Evolutionary conservation across 2,113 vertebrate genomes (phyloP).

Genomic region (Dicrurus megarhynchus): DNA sequence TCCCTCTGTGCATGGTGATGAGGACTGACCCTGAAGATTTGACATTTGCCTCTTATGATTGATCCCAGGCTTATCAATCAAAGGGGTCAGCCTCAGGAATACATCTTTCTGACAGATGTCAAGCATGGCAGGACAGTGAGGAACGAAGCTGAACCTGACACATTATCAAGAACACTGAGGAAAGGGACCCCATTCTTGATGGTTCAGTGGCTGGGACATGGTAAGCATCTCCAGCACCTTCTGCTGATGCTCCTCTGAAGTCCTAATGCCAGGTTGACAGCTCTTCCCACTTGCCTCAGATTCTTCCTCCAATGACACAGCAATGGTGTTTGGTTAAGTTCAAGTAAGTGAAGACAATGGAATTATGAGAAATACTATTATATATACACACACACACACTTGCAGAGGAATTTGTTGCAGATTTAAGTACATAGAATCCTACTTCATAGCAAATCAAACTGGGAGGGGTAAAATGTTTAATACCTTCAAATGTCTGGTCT

Average conservation of each 20-base stretch:
- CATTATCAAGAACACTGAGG: background rate
- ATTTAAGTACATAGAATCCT: background rate
- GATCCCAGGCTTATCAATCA: background rate
- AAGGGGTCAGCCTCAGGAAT: background rate
- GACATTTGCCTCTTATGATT: background rate
- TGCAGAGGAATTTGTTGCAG: background rate
- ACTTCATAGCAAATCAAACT: background rate
- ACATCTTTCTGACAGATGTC: background rate
- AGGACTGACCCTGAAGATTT: background rate
- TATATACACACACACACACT: fast-evolving
- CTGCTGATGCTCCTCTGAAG: background rate
- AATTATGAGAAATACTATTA: background rate
- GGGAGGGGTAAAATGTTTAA: background rate
- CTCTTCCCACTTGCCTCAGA: background rate
- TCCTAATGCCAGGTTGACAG: background rate
- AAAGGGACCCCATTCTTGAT: background rate
- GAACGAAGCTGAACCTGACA: background rate
- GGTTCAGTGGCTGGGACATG: background rate
- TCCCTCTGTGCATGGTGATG: background rate
- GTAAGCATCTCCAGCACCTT: background rate
- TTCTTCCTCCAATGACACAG: background rate
- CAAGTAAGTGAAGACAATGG: background rate
- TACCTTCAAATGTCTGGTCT: background rate
- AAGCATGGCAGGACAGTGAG: background rate
- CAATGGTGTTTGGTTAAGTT: background rate